Evolutionary conservation across 2,888 invertebrate genomes (phyloP), one percentile per base, ranked within the genome.

Genomic region (Heliconius hortense): DNA sequence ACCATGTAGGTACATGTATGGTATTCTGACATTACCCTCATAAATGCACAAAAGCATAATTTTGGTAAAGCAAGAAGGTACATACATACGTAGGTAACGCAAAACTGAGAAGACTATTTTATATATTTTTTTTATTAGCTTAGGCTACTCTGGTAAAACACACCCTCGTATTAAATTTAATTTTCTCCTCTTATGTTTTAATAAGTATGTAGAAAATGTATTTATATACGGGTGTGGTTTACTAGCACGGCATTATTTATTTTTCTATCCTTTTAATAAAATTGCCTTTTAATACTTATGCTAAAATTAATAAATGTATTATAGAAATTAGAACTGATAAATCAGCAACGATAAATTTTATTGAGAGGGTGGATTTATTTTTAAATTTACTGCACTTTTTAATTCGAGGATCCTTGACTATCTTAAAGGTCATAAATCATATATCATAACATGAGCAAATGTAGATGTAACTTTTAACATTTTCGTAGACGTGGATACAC

Each of bases 101-200:
- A 82, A 79, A 84, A 86, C 81, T 83, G 82, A 85, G 82, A 81
- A 87, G 79, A 88, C 82, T 86, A 86, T 85, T 90, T 88, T 88
- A 87, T 86, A 79, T 86, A 48, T 48, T 18, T 88, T 79, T 89
- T 91, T 92, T 90, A 88, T 90, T 93, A 93, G 93, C 92, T 93
- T 92, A 92, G 91, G 90, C 92, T 90, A 87, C 86, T 85, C 91
- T 93, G 91, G 86, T 91, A 92, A 92, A 92, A 90, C 91, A 91
- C 90, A 91, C 71, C 78, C 73, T 63, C 71, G 5, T 63, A 63
- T 72, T 59, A 62, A 35, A 75, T 81, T 82, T 76, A 75, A 75
- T 77, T 78, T 79, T 66, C 56, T 67, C 67, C 78, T 60, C 71
- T 72, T 63, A 63, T 69, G 8, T 56, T 67, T 69, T 31, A 28